A percentile compares a stretch with the other conserved stretches of the same genome.
phyloP scores from a whole-genome alignment of 2,113 vertebrate genomes.

The Caranx ignobilis region DNA sequence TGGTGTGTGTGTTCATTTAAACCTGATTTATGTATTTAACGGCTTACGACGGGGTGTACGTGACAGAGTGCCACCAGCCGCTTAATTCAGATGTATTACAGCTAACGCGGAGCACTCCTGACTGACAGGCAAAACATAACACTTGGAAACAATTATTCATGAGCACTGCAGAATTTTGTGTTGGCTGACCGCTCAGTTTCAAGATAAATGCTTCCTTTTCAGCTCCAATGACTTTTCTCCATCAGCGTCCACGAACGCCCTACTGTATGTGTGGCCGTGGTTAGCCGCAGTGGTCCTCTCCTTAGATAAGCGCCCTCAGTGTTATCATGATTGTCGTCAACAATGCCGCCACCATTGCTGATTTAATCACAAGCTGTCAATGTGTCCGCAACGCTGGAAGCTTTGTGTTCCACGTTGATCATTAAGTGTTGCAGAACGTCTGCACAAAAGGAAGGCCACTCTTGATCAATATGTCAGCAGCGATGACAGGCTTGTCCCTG shows the following conservation, averaged over 20 bases:
- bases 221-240: slow-evolving; percentile 53
- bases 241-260: slow-evolving; percentile 52
- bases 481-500: slow-evolving; percentile 67
- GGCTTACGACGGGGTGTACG: slow-evolving; percentile 71
- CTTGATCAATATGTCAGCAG: slow-evolving; percentile 72
- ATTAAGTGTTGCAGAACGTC: slow-evolving; percentile 47
- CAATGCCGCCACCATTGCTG: slow-evolving; percentile 63
- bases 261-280: neutral
- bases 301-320: slow-evolving; percentile 63
- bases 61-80: slow-evolving; percentile 73
- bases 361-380: slow-evolving; percentile 76
- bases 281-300: slow-evolving; percentile 9
- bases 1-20: slow-evolving; percentile 86
- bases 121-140: slow-evolving; percentile 75
- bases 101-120: slow-evolving; percentile 59
- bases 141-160: slow-evolving; percentile 72
- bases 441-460: slow-evolving; percentile 57
- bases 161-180: slow-evolving; percentile 22
- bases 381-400: slow-evolving; percentile 53
- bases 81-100: slow-evolving; percentile 84
- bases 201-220: slow-evolving; percentile 41
- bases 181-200: slow-evolving; percentile 42
- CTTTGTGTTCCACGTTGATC: slow-evolving; percentile 66
- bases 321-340: slow-evolving; percentile 71
- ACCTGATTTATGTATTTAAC: slow-evolving; percentile 86